Evolutionary conservation across 2,797 vertebrate species (phyloP).

Genomic region (Carcharodon carcharias): DNA sequence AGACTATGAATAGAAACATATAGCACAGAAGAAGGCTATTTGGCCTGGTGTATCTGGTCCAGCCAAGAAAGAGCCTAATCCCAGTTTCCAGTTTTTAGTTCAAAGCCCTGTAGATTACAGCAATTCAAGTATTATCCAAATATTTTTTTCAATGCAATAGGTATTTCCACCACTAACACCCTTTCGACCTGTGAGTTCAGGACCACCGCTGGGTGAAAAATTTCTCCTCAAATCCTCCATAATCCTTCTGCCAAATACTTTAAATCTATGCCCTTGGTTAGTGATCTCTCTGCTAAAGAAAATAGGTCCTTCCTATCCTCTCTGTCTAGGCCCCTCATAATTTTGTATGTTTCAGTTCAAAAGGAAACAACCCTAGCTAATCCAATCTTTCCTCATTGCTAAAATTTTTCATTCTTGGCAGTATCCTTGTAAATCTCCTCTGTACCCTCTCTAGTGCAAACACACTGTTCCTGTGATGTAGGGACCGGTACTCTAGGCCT

Average conservation of each 20-base stretch:
- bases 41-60: no score
- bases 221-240: background rate
- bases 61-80: no score
- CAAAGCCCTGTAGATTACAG: no score
- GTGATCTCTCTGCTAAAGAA: background rate
- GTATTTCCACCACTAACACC: no score
- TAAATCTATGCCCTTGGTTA: background rate
- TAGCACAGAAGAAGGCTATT: no score
- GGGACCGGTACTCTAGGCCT: no score
- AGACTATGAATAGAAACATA: no score
- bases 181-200: background rate
- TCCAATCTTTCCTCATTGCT: background rate
- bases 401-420: background rate
- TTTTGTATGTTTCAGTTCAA: background rate
- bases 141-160: no score
- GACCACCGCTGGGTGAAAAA: background rate
- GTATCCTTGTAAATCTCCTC: background rate
- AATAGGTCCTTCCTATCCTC: background rate
- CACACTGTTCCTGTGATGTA: background rate
- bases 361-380: background rate
- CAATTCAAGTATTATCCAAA: no score
- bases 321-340: background rate
- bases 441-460: background rate
- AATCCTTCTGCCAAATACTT: background rate
- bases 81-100: no score